Evolutionary conservation across 2,888 invertebrate genomes (phyloP), one percentile per base, ranked within the genome.

Genomic region (Pristionchus mayeri): DNA sequence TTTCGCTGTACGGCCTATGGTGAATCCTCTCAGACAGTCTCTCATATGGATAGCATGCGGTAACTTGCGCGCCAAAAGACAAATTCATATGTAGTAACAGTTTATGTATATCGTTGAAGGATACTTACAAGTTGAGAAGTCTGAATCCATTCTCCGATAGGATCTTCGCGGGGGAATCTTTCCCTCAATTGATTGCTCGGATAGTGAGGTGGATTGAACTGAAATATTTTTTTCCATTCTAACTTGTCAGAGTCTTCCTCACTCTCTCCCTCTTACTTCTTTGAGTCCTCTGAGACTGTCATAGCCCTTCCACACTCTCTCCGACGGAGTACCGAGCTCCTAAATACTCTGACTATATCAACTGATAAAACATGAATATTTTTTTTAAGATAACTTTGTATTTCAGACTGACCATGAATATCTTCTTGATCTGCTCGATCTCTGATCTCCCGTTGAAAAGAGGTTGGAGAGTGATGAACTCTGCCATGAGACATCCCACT

Each of bases 401-500:
- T n/a, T n/a, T n/a, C n/a, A n/a, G n/a, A n/a, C 88, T 85, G 92
- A 96, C 96, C 95, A 96, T 97, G 93, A 97, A 98, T 92, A 98
- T 97, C 91, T 91, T 91, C 93, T 98, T 97, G 2, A 99, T 94
- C 93, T 99, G 97, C 93, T 98, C 98, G 7, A 97, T 96, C 93
- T 99, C 98, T 0, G 97, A 96, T 94, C 97, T 97, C 3, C 99
- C 99, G 0, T 97, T 97, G 93, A 99, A 99, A 63, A 99, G 94
- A 0, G 99, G 96, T 92, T 97, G 96, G 96, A 98, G 97, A 48
- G 96, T 95, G 34, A 99, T 94, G 89, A 99, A 95, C 93, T 99
- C 99, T 0, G 97, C 98, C 94, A 98, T 98, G 91, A 99, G 98
- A 93, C 98, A 99, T 3, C 99, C 99, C 24, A 96, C 96, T 4